Conservation (phyloP, 2,797 vertebrate species). For the Rhinophrynus dorsalis region DNA sequence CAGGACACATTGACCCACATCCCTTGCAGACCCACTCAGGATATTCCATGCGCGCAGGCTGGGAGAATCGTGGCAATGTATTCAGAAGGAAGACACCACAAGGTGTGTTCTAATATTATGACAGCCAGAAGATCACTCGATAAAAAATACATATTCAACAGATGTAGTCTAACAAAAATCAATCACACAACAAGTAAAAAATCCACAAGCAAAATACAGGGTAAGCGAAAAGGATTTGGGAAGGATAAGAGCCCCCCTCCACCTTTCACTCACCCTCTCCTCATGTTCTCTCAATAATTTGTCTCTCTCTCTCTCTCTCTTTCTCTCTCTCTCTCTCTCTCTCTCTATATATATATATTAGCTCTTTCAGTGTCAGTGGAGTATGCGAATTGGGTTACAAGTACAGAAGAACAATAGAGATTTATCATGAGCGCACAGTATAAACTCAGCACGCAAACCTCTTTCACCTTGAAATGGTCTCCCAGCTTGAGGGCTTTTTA, state of each 20-base stretch:
- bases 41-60: too few relatives aligned
- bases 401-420: slow-evolving; percentile 23
- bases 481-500: not conserved
- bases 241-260: too few relatives aligned
- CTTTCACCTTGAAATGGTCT: slow-evolving; percentile 3
- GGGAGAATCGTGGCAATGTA: slow-evolving; percentile 14
- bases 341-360: not conserved
- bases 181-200: not conserved
- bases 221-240: not conserved
- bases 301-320: not conserved
- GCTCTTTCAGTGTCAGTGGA: too few relatives aligned
- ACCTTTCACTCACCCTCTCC: not conserved
- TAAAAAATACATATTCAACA: slow-evolving; percentile 34
- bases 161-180: slow-evolving; percentile 24
- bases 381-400: too few relatives aligned
- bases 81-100: not conserved
- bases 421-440: not conserved
- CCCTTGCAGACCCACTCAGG: too few relatives aligned
- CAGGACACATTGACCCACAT: too few relatives aligned
- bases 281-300: not conserved
- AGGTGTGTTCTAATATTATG: not conserved
- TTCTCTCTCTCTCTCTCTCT: not conserved
- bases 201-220: not conserved
- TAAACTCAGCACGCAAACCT: not conserved
- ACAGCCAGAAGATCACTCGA: slow-evolving; percentile 6